Evolutionary conservation across 2,113 vertebrate genomes (phyloP), one percentile per base, ranked within the genome.

Genomic region (Corythornis cristatus): DNA sequence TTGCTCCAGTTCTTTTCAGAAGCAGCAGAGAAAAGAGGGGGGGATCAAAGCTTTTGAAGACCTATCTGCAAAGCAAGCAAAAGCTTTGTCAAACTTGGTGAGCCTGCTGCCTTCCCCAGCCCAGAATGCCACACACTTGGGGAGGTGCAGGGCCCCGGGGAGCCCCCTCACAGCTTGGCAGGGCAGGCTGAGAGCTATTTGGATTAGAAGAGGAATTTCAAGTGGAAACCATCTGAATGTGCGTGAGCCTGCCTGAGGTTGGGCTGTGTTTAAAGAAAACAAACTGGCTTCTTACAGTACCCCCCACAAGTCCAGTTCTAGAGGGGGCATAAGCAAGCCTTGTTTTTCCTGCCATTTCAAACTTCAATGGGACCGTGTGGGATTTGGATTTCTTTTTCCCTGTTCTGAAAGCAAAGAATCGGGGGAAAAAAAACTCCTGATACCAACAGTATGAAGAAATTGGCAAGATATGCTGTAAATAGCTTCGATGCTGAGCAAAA

Each of bases 121-220:
- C 42, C 5, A 0, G 15, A 43, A 60, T 7, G 5, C 26, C 1
- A 0, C 14, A 18, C 0, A 2, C 62, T 2, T 4, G 9, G 11
- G 2, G 80, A 56, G 25, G 17, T 2, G 2, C 1, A 0, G 42
- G 46, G 14, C 2, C 1, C 3, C 1, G 0, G 14, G 53, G 23
- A 88, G 51, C 58, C 60, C 74, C 76, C 84, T 61, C 78, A 33
- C 66, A 15, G 76, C 33, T 70, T 33, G 1, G 77, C 78, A 45
- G 53, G 17, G 75, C 15, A 5, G 67, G 83, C 96, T 93, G 86
- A 58, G 53, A 96, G 86, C 82, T 96, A 22, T 96, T 96, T 95
- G 91, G 64, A 77, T 93, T 93, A 90, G 90, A 90, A 28, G 94
- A 96, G 89, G 95, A 95, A 94, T 96, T 96, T 95, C 94, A 94